Base-by-base conservation (phyloP, 2,888 invertebrate species). In the Drymonia ruficornis region DNA sequence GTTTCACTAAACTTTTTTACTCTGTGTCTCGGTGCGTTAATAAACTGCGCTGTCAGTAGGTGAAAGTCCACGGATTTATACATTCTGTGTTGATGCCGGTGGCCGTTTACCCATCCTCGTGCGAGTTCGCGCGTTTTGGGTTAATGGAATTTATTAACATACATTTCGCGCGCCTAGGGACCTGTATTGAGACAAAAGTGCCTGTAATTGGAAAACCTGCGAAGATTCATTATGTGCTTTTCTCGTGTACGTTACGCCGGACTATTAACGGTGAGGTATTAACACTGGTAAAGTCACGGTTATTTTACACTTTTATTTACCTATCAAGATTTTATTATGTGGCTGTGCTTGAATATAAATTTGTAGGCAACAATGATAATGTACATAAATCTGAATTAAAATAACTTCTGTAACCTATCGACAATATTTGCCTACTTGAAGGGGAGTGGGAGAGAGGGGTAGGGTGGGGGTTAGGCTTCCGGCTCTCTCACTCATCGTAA, bases 11-110 rank as follows among this genome's bases (percentile, higher is more conserved):
- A 16, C 15, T 16, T 63, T 60, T 56, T 63, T 68, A 52, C 56
- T 8, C 78, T 81, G 76, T 76, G 76, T 42, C 49, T 43, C 43
- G 49, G 58, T 59, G 66, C 67, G 74, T 75, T 80, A 81, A 80
- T 82, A 81, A 80, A 75, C 66, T 67, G 63, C 51, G 64, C 68
- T 83, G 82, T 82, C 81, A 71, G 76, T 63, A 65, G 64, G 83
- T 77, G 83, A 84, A 84, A 84, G 83, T 80, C 59, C 50, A 58
- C 77, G 77, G 81, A 84, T 82, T 83, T 84, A 83, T 75, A 70
- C 70, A 55, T 31, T 31, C 31, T 8, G 9, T 31, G 31, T 31
- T 9, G 7, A 38, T 40, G 12, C 45, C 28, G 67, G 28, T 46
- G 46, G 5, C 68, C 63, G 71, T 56, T 70, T 63, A 56, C 70